Conservation (phyloP, 2,888 invertebrate genomes). For the Rhogogaster chlorosoma region DNA sequence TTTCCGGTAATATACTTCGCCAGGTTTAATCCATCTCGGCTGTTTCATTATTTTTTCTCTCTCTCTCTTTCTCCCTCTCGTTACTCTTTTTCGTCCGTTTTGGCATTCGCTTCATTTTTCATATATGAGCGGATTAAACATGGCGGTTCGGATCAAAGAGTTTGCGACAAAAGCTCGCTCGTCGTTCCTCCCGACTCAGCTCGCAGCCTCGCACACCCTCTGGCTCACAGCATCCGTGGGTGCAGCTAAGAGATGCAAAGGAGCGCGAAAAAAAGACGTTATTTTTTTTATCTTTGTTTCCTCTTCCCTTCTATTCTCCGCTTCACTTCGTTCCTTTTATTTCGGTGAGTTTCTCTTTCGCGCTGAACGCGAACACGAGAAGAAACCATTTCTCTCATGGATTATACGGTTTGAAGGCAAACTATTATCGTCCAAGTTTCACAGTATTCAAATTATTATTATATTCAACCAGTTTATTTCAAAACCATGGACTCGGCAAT, state of each 20-base stretch:
- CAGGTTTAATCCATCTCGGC: conserved; percentile 52
- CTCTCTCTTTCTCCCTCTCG: conserved; percentile 44
- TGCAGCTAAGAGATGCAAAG: conserved; percentile 51
- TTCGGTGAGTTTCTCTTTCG: conserved; percentile 39
- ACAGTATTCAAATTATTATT: not conserved
- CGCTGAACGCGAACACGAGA: not conserved
- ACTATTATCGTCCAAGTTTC: not conserved
- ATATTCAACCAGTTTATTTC: not conserved
- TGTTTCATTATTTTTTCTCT: conserved; percentile 38
- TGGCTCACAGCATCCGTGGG: conserved; percentile 51
- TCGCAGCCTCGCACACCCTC: conserved; percentile 53
- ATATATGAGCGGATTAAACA: conserved; percentile 64
- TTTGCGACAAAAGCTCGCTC: conserved; percentile 59
- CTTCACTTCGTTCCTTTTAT: conserved; percentile 32
- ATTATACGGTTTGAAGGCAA: not conserved
- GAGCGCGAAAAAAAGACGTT: conserved; percentile 51
- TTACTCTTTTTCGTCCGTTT: conserved; percentile 49
- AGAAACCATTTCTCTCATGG: not conserved
- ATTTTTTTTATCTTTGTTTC: not conserved
- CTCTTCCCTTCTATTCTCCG: not conserved
- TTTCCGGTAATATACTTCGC: conserved; percentile 48
- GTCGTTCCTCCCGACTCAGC: conserved; percentile 47
- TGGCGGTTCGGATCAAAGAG: conserved; percentile 64
- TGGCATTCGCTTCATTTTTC: conserved; percentile 60
- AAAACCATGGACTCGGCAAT: not conserved